phyloP scores from a whole-genome alignment of 1,140 invertebrate species.

The Drosophila seguyi region DNA sequence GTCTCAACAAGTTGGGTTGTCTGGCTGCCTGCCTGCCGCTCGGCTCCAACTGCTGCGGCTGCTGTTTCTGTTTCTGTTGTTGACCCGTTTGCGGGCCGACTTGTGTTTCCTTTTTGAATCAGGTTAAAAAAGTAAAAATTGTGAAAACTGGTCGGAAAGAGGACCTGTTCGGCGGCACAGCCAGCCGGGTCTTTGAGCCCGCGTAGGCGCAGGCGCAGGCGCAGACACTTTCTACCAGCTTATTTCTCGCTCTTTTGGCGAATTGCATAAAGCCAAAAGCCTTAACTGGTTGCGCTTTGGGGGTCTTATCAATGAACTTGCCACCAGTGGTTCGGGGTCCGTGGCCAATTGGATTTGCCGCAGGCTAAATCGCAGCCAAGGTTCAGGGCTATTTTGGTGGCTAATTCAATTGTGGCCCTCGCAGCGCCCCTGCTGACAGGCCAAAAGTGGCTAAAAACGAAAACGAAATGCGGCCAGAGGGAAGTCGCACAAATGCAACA shows the following conservation, averaged over 20 bases:
- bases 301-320: constrained; percentile 78
- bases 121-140: constrained; percentile 73
- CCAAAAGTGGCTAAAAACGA: constrained; percentile 38
- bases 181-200: constrained; percentile 32
- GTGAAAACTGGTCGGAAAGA: constrained; percentile 72
- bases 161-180: constrained; percentile 34
- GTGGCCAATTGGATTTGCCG: constrained; percentile 41
- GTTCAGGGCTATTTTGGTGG: constrained; percentile 73
- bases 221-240: constrained; percentile 69
- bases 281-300: constrained; percentile 49
- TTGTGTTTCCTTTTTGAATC: constrained; percentile 73
- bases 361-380: constrained; percentile 57
- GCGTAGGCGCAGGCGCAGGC: constrained; percentile 16
- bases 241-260: constrained; percentile 21
- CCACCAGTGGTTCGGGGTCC: constrained; percentile 31
- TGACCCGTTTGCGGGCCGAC: constrained; percentile 53
- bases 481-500: constrained; percentile 77
- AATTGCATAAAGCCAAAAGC: constrained; percentile 75
- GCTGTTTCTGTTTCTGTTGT: constrained; percentile 6
- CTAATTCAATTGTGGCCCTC: constrained; percentile 65
- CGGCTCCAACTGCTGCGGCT: constrained; percentile 7
- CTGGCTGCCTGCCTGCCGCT: constrained; percentile 4
- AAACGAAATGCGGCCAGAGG: constrained; percentile 65
- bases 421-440: constrained; percentile 47
- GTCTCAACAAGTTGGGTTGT: constrained; percentile 45